Conservation (phyloP, 2,113 vertebrate species). For the Sapajus apella region DNA sequence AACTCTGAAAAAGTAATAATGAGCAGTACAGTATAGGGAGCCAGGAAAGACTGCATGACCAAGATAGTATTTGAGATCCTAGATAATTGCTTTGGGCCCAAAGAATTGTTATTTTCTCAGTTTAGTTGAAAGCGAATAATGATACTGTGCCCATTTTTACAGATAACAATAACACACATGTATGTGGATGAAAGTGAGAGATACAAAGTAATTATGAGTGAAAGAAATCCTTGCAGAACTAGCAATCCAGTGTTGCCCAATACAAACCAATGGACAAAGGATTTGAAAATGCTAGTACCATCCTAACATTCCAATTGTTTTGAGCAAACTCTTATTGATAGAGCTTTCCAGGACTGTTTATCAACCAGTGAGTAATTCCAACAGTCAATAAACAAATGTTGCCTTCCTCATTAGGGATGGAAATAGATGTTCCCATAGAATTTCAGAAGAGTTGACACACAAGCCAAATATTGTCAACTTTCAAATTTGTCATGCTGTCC, state of each 20-base stretch:
- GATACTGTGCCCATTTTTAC: neutral
- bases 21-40: neutral
- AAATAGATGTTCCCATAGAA: neutral
- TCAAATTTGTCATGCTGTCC: neutral
- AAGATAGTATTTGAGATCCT: neutral
- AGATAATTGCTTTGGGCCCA: conserved; percentile 1
- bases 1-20: neutral
- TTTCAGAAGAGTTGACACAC: neutral
- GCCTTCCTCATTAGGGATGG: neutral
- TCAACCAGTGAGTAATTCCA: neutral
- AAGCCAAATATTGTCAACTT: neutral
- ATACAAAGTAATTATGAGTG: neutral
- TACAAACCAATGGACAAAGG: neutral
- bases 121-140: neutral
- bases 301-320: neutral
- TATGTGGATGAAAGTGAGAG: neutral
- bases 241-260: neutral
- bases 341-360: neutral
- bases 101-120: neutral
- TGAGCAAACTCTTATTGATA: neutral
- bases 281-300: neutral
- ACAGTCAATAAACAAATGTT: neutral
- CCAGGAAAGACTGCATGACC: neutral
- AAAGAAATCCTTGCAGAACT: neutral
- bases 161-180: neutral